Evolutionary conservation across 2,113 vertebrate species (phyloP).

Genomic region (Cyrtonyx montezumae): DNA sequence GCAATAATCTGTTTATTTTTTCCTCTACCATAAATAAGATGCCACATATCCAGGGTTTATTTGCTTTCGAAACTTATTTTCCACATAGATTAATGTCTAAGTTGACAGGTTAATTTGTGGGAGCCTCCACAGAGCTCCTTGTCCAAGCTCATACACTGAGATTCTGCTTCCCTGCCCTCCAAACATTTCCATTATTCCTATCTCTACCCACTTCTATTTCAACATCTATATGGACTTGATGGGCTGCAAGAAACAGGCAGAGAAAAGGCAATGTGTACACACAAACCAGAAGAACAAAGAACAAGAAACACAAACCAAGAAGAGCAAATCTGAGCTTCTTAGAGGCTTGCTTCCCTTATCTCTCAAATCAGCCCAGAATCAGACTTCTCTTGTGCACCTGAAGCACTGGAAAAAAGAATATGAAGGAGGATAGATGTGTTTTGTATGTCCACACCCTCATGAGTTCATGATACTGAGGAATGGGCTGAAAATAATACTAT

Average conservation of each 20-base stretch:
- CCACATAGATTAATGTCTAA: neutral
- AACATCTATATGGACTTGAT: neutral
- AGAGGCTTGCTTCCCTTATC: neutral
- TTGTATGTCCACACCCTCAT: neutral
- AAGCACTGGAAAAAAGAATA: neutral
- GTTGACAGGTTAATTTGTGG: neutral
- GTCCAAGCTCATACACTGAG: neutral
- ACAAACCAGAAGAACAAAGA: neutral
- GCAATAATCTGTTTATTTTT: neutral
- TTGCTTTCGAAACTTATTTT: slow-evolving; percentile 27
- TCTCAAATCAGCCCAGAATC: neutral
- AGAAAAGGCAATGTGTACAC: neutral
- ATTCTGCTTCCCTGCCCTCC: neutral
- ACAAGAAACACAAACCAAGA: neutral
- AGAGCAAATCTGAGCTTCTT: neutral
- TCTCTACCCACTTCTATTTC: neutral
- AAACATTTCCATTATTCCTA: neutral
- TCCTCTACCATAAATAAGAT: neutral
- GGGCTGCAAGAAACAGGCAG: neutral
- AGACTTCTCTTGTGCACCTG: neutral
- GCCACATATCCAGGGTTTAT: neutral
- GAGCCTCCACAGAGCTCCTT: neutral
- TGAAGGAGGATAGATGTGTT: neutral
- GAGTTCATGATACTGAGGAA: neutral
- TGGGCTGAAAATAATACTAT: neutral